Conservation (phyloP, 2,113 vertebrate species). For the Alligator mississippiensis region DNA sequence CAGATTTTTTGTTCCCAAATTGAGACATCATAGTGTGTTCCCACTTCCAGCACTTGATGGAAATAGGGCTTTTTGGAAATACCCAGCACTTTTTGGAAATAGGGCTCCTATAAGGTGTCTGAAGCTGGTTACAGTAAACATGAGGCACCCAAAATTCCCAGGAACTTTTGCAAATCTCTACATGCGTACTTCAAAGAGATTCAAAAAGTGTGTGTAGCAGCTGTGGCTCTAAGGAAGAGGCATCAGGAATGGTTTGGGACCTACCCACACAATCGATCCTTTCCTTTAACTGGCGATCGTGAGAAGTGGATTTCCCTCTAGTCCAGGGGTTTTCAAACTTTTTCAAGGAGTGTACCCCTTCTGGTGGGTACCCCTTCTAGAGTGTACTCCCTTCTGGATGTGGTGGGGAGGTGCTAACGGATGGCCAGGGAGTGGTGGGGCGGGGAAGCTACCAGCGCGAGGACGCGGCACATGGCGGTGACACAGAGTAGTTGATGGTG, state of each 20-base stretch:
- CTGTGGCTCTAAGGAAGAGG: neutral
- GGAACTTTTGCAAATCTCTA: neutral
- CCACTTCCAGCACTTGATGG: neutral
- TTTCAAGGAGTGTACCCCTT: too few species aligned
- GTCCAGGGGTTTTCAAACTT: neutral
- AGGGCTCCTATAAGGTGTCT: conserved; percentile 14
- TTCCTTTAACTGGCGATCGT: conserved; percentile 11
- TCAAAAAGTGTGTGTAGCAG: neutral
- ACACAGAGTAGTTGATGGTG: too few species aligned
- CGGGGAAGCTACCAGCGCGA: too few species aligned
- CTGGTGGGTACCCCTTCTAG: too few species aligned
- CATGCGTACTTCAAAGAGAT: neutral
- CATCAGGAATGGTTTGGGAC: conserved; percentile 19
- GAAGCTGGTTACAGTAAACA: conserved; percentile 38
- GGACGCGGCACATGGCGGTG: too few species aligned
- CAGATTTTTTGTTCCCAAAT: neutral
- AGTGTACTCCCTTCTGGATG: too few species aligned
- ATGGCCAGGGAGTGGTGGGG: too few species aligned
- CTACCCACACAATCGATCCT: neutral
- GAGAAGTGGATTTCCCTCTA: conserved; percentile 16
- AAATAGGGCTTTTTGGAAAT: neutral
- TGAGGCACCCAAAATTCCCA: conserved; percentile 9
- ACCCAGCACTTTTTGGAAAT: neutral
- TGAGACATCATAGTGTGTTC: neutral
- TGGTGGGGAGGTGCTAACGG: too few species aligned